Evolutionary conservation across 1,140 invertebrate species (phyloP).

Genomic region (Daktulosphaira vitifoliae): DNA sequence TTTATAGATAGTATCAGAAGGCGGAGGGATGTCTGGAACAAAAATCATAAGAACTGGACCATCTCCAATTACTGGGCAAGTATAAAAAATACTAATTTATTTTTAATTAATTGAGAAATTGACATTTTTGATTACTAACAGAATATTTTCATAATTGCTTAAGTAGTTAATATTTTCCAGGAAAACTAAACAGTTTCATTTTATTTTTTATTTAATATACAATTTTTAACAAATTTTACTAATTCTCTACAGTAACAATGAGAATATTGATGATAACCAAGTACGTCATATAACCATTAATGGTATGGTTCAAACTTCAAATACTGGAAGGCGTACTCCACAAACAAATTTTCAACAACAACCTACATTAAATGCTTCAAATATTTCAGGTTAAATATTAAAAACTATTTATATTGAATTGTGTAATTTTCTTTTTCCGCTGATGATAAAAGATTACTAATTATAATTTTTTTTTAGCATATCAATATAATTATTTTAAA

Average conservation of each 20-base stretch:
- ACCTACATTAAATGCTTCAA: constrained; percentile 17
- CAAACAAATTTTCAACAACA: constrained; percentile 30
- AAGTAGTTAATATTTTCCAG: constrained; percentile 17
- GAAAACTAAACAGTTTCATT: background rate
- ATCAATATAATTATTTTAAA: constrained; percentile 1
- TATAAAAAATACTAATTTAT: background rate
- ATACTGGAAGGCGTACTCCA: constrained; percentile 18
- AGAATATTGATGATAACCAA: constrained; percentile 25
- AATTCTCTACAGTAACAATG: constrained; percentile 12
- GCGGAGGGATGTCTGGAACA: constrained; percentile 23
- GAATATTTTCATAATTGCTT: background rate
- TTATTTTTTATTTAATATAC: constrained; percentile 4
- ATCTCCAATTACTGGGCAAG: constrained; percentile 24
- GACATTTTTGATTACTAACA: background rate
- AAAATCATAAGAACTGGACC: constrained; percentile 26
- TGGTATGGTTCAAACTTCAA: constrained; percentile 24
- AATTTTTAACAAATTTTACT: constrained; percentile 18
- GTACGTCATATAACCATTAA: constrained; percentile 25
- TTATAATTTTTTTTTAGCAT: constrained; percentile 8
- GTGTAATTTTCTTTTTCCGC: constrained; percentile 10
- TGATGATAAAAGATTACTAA: background rate
- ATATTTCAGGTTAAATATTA: constrained; percentile 29
- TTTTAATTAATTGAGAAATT: background rate
- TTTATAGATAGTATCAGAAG: constrained; percentile 20
- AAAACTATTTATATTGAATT: constrained; percentile 13